phyloP scores from a whole-genome alignment of 2,797 vertebrate species.

The Scyliorhinus canicula region DNA sequence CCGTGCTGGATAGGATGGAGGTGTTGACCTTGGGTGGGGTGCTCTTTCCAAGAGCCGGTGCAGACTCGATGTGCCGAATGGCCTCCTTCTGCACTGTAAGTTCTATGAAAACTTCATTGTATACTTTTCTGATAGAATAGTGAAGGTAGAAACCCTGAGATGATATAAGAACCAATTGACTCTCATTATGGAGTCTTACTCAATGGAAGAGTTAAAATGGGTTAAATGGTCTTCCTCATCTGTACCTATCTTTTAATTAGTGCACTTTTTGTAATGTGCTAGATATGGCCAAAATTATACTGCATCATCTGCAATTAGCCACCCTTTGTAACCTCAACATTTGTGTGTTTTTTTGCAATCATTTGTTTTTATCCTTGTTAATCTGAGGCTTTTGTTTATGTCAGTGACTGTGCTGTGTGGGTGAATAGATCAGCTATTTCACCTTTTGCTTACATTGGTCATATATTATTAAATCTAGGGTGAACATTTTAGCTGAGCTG shows the following conservation, averaged over 20 bases:
- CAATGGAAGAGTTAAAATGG: neutral
- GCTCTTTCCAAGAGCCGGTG: too few relatives aligned
- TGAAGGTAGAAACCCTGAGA: neutral
- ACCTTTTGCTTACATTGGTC: constrained; percentile 22
- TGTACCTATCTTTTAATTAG: neutral
- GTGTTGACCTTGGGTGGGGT: too few relatives aligned
- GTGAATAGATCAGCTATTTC: constrained; percentile 22
- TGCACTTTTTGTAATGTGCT: neutral
- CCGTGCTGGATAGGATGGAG: too few relatives aligned
- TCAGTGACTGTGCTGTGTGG: neutral
- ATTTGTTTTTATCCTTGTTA: constrained; percentile 6
- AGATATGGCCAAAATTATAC: neutral
- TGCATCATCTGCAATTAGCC: neutral
- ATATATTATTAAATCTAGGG: neutral
- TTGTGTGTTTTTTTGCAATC: neutral
- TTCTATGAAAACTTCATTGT: neutral
- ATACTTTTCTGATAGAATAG: neutral
- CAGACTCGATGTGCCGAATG: too few relatives aligned
- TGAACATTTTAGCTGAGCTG: neutral
- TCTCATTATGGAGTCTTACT: neutral
- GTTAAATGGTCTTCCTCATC: neutral
- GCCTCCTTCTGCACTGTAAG: too few relatives aligned
- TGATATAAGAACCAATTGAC: neutral
- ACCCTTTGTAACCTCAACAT: neutral
- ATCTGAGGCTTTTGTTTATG: neutral